Conservation (phyloP, 2,797 vertebrate species). For the Hirundo rustica region DNA sequence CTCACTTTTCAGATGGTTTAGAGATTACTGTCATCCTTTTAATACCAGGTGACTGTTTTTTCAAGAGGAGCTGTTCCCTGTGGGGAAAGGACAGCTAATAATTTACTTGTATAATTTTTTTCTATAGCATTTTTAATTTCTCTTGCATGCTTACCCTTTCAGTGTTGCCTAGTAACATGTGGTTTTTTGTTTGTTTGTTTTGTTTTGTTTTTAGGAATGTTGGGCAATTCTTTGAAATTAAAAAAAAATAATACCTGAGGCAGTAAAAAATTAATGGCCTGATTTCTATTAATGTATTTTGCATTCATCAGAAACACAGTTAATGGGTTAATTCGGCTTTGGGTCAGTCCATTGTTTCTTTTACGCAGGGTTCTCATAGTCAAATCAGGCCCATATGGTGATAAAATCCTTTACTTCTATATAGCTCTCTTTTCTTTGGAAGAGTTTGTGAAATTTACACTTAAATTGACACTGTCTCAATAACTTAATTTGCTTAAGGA, state of each 20-base stretch:
- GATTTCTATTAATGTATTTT: not conserved
- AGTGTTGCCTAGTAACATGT: not conserved
- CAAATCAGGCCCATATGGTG: not conserved
- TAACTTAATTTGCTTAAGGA: not conserved
- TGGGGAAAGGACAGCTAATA: constrained; percentile 30
- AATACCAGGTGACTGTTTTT: not conserved
- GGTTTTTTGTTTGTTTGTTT: too few relatives aligned
- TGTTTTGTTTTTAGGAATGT: not conserved
- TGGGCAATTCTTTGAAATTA: not conserved
- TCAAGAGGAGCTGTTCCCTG: not conserved
- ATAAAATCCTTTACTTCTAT: not conserved
- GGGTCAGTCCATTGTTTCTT: not conserved
- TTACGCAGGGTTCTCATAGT: not conserved
- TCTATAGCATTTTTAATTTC: not conserved
- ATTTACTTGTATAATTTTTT: constrained; percentile 5
- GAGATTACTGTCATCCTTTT: not conserved
- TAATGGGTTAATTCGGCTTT: not conserved
- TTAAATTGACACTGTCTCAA: not conserved
- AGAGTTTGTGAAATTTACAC: not conserved
- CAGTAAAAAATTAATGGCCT: not conserved
- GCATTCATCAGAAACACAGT: not conserved
- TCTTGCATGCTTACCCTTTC: not conserved
- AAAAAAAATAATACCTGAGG: not conserved
- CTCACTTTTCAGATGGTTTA: constrained; percentile 6
- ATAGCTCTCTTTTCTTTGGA: not conserved